phyloP scores from a whole-genome alignment of 2,113 vertebrate species.

The Poecilia latipinna region DNA sequence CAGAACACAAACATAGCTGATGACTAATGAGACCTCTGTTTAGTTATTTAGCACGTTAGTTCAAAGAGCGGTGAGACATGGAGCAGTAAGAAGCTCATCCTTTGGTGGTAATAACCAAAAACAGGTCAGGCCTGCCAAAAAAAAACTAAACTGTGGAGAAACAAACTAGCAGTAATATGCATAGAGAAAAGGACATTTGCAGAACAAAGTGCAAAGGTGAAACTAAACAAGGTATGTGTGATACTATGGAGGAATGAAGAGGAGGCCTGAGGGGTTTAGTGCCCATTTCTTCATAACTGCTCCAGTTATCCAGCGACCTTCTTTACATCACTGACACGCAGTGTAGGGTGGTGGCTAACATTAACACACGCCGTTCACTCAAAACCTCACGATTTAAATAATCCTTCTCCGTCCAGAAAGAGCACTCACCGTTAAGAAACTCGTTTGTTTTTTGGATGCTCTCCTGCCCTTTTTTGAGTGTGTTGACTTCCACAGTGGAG shows the following conservation, averaged over 20 bases:
- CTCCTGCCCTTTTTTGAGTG: constrained; percentile 40
- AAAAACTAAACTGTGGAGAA: constrained; percentile 16
- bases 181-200: not conserved
- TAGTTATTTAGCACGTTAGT: constrained; percentile 23
- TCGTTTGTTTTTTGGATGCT: constrained; percentile 16
- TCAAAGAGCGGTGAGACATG: constrained; percentile 15
- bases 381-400: not conserved
- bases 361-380: not conserved
- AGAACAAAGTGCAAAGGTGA: not conserved
- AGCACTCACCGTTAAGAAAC: constrained; percentile 70
- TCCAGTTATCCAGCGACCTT: not conserved
- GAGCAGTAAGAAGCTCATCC: not conserved
- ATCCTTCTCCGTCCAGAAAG: not conserved
- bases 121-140: constrained; percentile 27
- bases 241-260: not conserved
- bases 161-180: constrained; percentile 11
- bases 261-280: not conserved
- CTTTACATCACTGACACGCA: not conserved
- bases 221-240: not conserved
- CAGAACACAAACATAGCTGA: not conserved
- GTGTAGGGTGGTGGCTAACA: not conserved
- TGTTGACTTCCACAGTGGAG: constrained; percentile 17
- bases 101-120: constrained; percentile 6
- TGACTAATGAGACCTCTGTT: constrained; percentile 22
- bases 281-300: no score